Base-by-base conservation (phyloP, 2,888 invertebrate species). In the Stenoptilia bipunctidactyla region DNA sequence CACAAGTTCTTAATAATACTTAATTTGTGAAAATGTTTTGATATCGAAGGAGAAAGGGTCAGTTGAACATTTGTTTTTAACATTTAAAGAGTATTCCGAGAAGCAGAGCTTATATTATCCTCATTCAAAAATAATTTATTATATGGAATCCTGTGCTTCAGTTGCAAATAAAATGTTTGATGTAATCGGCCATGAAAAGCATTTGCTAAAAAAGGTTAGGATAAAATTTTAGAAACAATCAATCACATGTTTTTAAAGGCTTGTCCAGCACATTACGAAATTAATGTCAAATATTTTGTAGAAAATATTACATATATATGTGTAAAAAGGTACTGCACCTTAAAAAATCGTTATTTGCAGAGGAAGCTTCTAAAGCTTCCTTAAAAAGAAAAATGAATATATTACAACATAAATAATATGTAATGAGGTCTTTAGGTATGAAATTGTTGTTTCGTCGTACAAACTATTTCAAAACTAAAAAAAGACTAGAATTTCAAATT, bases 391-490 rank as follows among this genome's bases (percentile, higher is more conserved):
- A 30, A 30, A 30, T 30, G 30, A 30, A n/a, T 30, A 30, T n/a
- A 8, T 8, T 30, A n/a, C 38, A 13, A 15, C 30, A 40, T 10
- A 27, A 43, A 36, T 27, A 27, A 12, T 20, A 20, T 20, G n/a
- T n/a, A n/a, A n/a, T n/a, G n/a, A n/a, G n/a, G n/a, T n/a, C n/a
- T n/a, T n/a, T n/a, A n/a, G n/a, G n/a, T n/a, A n/a, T n/a, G n/a
- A n/a, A n/a, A n/a, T n/a, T n/a, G n/a, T n/a, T n/a, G n/a, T n/a
- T n/a, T n/a, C n/a, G n/a, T n/a, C n/a, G n/a, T n/a, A n/a, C n/a
- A n/a, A n/a, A n/a, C n/a, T n/a, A n/a, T n/a, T n/a, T n/a, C n/a
- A n/a, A n/a, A n/a, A n/a, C n/a, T n/a, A n/a, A n/a, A n/a, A n/a
- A n/a, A n/a, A n/a, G n/a, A n/a, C n/a, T n/a, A n/a, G n/a, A n/a